Evolutionary conservation across 2,113 vertebrate species (phyloP).

Genomic region (Amia ocellicauda): DNA sequence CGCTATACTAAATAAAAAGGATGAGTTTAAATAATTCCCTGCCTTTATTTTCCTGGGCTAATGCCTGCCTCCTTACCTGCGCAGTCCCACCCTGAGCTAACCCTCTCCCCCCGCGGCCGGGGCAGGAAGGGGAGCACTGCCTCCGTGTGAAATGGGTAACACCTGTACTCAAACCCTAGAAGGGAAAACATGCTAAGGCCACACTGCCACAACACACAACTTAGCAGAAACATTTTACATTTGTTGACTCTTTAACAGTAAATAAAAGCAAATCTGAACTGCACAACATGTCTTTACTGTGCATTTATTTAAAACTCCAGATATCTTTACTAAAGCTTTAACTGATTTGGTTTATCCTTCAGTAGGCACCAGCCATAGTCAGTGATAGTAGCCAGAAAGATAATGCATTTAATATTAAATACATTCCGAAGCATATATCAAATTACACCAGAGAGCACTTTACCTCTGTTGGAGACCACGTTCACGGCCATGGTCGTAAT

Average conservation of each 20-base stretch:
- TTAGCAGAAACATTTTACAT: no score
- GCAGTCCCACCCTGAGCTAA: slow-evolving; percentile 59
- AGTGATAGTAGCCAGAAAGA: no score
- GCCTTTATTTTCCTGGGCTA: not conserved
- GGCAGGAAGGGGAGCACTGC: slow-evolving; percentile 87
- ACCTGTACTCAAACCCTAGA: slow-evolving; percentile 84
- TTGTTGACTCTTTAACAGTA: no score
- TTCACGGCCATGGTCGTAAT: slow-evolving; percentile 83
- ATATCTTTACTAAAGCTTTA: no score
- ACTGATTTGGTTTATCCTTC: no score
- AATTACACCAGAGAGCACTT: slow-evolving; percentile 38
- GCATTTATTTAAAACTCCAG: no score
- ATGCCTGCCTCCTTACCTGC: slow-evolving; percentile 65
- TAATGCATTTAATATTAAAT: no score
- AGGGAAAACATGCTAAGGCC: slow-evolving; percentile 40
- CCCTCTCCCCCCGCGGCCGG: slow-evolving; percentile 72
- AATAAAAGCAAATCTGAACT: no score
- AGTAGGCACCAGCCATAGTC: no score
- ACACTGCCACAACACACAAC: not conserved
- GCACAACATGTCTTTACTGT: no score
- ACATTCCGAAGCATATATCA: no score
- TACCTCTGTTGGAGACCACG: slow-evolving; percentile 78
- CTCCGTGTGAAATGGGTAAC: slow-evolving; percentile 88
- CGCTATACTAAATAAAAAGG: no score
- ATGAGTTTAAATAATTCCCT: not conserved